phyloP scores from a whole-genome alignment of 2,888 invertebrate species.

The Drosophila neonasuta region DNA sequence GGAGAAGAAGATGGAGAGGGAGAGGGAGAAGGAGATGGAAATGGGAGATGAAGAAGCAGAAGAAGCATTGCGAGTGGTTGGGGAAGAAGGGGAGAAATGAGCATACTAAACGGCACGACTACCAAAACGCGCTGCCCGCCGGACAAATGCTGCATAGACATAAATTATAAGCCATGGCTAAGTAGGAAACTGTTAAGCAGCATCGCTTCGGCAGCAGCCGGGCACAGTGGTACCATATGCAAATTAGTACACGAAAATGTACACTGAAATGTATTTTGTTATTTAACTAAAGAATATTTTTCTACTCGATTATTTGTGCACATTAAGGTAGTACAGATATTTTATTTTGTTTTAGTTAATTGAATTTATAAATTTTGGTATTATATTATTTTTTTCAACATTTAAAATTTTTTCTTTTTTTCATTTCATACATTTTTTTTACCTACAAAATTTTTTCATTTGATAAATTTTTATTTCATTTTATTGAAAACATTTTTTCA shows the following conservation, averaged over 20 bases:
- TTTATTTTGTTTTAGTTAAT: background rate
- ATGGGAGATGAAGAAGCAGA: background rate
- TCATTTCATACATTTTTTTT: too few species aligned
- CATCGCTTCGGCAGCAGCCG: constrained; percentile 5
- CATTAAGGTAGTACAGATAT: too few species aligned
- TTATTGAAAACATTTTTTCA: background rate
- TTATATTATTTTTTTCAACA: background rate
- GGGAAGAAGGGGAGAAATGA: constrained; percentile 37
- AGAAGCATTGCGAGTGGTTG: constrained; percentile 5
- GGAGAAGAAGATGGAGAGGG: background rate
- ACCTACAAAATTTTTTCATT: background rate
- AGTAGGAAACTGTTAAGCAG: constrained; percentile 67
- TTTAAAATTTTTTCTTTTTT: too few species aligned
- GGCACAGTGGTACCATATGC: constrained; percentile 47
- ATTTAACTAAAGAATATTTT: too few species aligned
- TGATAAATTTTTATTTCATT: background rate
- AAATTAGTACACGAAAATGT: constrained; percentile 19
- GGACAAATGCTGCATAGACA: constrained; percentile 59
- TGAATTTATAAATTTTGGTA: background rate
- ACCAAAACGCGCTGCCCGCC: constrained; percentile 57
- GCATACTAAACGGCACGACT: constrained; percentile 69
- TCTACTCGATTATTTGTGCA: too few species aligned
- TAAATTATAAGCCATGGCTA: constrained; percentile 74
- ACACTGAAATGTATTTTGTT: background rate
- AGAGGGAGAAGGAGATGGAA: background rate